Evolutionary conservation across 2,888 invertebrate genomes (phyloP), one percentile per base, ranked within the genome.

Genomic region (Gibbula magus): DNA sequence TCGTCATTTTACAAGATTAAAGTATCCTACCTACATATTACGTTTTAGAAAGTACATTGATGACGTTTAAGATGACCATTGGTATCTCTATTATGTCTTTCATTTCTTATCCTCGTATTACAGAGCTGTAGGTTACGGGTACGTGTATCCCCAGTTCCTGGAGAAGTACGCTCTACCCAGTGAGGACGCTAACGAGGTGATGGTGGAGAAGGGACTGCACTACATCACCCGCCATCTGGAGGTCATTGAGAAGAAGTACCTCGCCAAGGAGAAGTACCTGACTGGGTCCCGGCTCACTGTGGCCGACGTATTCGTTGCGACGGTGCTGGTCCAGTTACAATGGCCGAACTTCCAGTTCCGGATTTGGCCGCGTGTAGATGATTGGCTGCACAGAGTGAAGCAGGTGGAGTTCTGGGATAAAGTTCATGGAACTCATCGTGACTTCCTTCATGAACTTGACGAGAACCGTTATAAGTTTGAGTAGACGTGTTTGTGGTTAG

Each of bases 111-210:
- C 35, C 35, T 35, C 35, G 4, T 35, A 10, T 83, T 86, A 73
- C 86, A 90, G 91, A 77, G 84, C 85, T 18, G 84, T 88, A 16
- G 91, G 91, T 0, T 89, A 85, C 80, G 83, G 82, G 20, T 89
- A 88, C 80, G 86, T 89, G 2, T 90, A 90, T 84, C 90, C 91
- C 53, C 89, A 89, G 79, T 89, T 89, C 83, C 84, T 91, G 22
- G 89, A 90, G 22, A 85, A 87, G 70, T 90, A 89, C 77, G 81
- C 87, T 35, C 84, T 90, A 20, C 85, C 86, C 7, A 80, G 86
- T 10, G 89, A 88, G 10, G 80, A 83, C n/a, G 86, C 88, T 32
- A 91, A 88, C 77, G 90, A 91, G 78, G 84, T 80, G 22, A 79
- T 91, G 45, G 81, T 89, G 7, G 91, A 91, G 79, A 80, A 81